phyloP scores from a whole-genome alignment of 2,113 vertebrate genomes.

The Ciconia stormi region DNA sequence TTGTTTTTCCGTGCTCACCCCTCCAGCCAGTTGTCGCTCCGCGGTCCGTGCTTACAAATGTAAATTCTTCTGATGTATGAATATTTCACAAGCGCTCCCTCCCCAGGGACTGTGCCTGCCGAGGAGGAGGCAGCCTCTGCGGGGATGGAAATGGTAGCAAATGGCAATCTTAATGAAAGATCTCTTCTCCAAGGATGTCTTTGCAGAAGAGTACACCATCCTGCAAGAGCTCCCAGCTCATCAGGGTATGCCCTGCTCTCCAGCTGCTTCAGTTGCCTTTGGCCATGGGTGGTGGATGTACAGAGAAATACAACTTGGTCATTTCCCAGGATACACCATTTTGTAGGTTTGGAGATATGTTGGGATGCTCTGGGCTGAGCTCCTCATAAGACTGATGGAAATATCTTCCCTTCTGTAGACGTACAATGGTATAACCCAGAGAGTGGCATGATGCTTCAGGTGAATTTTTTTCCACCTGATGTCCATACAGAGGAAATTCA shows the following conservation, averaged over 20 bases:
- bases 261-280: neutral
- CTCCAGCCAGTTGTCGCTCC: neutral
- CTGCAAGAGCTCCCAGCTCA: neutral
- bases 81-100: neutral
- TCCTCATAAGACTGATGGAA: neutral
- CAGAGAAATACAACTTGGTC: neutral
- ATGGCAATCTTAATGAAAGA: constrained; percentile 31
- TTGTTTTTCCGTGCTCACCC: neutral
- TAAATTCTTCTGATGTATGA: constrained; percentile 40
- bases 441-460: neutral
- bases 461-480: neutral
- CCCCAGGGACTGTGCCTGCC: neutral
- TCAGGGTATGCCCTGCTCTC: neutral
- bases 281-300: neutral
- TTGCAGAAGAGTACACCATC: neutral
- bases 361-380: neutral
- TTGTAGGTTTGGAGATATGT: neutral
- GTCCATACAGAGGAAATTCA: neutral
- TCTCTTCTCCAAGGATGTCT: neutral
- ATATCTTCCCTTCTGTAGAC: neutral
- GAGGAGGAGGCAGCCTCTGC: constrained; percentile 2
- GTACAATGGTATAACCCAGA: neutral
- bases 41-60: neutral
- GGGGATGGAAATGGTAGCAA: neutral
- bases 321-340: neutral